phyloP scores from a whole-genome alignment of 2,113 vertebrate genomes.

The Collichthys lucidus region DNA sequence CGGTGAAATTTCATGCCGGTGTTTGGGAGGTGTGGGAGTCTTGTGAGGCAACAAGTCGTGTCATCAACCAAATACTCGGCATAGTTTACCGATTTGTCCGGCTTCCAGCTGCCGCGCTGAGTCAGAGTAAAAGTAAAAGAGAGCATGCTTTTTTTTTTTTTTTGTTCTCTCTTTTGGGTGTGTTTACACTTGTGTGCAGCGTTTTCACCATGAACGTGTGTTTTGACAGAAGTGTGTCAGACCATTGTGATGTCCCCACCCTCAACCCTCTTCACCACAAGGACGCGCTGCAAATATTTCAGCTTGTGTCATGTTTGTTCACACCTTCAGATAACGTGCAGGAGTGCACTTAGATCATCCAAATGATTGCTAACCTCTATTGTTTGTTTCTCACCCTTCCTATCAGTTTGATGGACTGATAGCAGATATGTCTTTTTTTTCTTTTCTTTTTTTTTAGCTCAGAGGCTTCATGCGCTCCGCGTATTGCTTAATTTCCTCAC shows the following conservation, averaged over 20 bases:
- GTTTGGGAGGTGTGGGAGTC: background rate
- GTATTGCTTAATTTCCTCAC: conserved; percentile 67
- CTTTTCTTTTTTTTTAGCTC: conserved; percentile 9
- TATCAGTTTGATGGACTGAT: background rate
- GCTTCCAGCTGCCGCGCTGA: conserved; percentile 8
- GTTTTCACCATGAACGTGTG: background rate
- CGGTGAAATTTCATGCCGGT: background rate
- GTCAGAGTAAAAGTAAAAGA: background rate
- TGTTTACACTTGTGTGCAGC: background rate
- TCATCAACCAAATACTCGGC: conserved; percentile 12
- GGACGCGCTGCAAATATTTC: background rate
- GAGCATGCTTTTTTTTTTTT: background rate
- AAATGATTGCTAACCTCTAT: background rate
- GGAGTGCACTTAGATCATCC: background rate
- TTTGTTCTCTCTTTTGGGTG: background rate
- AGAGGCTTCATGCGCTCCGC: background rate
- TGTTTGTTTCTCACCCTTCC: background rate
- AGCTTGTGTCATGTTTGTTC: background rate
- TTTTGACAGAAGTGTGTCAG: background rate
- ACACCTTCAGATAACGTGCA: background rate
- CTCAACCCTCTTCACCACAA: background rate
- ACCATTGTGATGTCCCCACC: background rate
- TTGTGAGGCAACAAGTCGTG: background rate
- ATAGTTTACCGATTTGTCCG: conserved; percentile 16
- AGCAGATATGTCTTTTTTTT: background rate